Conservation (phyloP, 2,113 vertebrate genomes). For the Phainopepla nitens region DNA sequence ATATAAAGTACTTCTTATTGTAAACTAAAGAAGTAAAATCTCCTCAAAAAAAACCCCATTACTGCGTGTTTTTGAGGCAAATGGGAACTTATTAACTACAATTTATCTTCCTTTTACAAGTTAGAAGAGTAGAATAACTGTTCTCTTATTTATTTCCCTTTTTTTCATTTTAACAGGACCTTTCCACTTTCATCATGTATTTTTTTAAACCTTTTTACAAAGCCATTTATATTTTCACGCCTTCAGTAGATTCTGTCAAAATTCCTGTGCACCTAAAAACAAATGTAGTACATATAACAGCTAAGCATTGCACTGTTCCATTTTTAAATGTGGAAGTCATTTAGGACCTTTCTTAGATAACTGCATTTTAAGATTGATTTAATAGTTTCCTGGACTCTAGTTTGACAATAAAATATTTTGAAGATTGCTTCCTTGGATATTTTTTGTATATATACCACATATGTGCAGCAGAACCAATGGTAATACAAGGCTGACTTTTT, state of each 20-base stretch:
- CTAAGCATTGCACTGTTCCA: not conserved
- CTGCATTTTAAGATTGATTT: not conserved
- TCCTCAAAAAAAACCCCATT: not conserved
- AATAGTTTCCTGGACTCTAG: not conserved
- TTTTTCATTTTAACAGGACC: not conserved
- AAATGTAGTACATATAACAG: not conserved
- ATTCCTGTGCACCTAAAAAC: not conserved
- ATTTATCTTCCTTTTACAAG: not conserved
- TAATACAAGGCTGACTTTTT: not conserved
- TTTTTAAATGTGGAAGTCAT: not conserved
- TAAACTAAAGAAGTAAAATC: not conserved
- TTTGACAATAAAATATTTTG: not conserved
- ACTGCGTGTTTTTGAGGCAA: not conserved
- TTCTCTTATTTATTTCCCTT: not conserved
- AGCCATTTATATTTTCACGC: not conserved
- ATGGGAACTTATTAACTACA: not conserved
- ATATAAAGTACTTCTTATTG: not conserved
- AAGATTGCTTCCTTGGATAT: not conserved
- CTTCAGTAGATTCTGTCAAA: not conserved
- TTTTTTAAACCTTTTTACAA: not conserved
- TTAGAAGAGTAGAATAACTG: not conserved
- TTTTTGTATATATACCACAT: not conserved
- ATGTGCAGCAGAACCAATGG: not conserved
- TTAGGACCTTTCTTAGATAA: not conserved
- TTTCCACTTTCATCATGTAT: not conserved